Conservation (phyloP, 2,113 vertebrate species). For the Amphiprion ocellaris region DNA sequence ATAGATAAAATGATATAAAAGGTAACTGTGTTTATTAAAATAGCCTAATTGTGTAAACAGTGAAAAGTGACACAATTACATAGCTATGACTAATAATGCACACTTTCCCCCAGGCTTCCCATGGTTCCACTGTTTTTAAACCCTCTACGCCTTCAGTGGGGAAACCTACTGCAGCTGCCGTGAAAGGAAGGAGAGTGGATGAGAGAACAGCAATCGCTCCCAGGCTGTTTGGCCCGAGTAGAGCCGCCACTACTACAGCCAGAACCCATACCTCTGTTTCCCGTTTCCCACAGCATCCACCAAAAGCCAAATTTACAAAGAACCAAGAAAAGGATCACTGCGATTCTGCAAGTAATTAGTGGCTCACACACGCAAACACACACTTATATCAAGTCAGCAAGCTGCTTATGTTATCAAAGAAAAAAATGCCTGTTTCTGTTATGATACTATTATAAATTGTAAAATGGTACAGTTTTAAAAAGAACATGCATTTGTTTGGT, state of each 20-base stretch:
- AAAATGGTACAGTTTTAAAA: too few species aligned
- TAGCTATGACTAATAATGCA: neutral
- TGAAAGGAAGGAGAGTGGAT: conserved; percentile 32
- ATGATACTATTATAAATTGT: too few species aligned
- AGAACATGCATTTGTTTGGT: too few species aligned
- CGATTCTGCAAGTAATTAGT: conserved; percentile 40
- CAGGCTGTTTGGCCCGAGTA: conserved; percentile 3
- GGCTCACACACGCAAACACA: neutral
- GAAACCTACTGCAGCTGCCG: conserved; percentile 39
- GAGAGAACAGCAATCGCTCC: conserved; percentile 14
- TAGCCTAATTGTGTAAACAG: neutral
- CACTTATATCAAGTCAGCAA: neutral
- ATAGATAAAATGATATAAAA: too few species aligned
- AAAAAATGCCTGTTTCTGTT: neutral
- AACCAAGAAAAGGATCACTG: conserved; percentile 6
- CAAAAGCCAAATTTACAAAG: conserved; percentile 23
- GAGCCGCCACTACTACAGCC: conserved; percentile 5
- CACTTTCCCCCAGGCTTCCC: conserved; percentile 22
- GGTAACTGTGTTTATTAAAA: neutral
- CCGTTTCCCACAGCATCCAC: conserved; percentile 7
- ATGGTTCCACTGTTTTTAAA: neutral
- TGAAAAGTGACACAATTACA: neutral
- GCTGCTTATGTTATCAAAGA: neutral
- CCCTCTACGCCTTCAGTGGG: conserved; percentile 37
- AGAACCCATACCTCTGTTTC: conserved; percentile 34